Percentiles rank a stretch among this genome's conserved stretches.
These are phyloP conservation scores for Centropyge bicolor DNA, from an alignment of 2,797 vertebrate species.

Conservation along the genomic window DNA sequence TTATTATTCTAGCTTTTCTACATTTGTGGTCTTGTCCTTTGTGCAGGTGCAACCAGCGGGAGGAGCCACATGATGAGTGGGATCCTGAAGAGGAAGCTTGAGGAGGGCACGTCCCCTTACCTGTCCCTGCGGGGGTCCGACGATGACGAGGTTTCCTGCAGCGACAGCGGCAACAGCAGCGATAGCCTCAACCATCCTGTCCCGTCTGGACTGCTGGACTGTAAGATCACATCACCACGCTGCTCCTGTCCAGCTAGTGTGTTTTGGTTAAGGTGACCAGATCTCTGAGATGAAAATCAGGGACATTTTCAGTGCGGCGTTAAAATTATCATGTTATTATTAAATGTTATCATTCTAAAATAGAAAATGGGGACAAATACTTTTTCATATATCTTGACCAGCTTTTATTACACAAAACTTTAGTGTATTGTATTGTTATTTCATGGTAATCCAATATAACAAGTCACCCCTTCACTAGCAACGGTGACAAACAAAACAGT, in stretches of 20 bases:
- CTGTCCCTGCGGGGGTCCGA: slow-evolving; percentile 90
- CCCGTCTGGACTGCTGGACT: slow-evolving; percentile 88
- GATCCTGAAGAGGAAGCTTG: slow-evolving; percentile 92
- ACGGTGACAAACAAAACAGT: too few species aligned
- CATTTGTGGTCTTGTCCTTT: not conserved
- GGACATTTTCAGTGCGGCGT: too few species aligned
- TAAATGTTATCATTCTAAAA: too few species aligned
- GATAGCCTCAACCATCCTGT: slow-evolving; percentile 92
- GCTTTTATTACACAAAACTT: too few species aligned
- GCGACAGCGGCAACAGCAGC: slow-evolving; percentile 94
- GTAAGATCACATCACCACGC: slow-evolving; percentile 80
- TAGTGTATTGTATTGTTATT: too few species aligned
- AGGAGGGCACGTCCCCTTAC: slow-evolving; percentile 90
- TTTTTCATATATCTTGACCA: too few species aligned
- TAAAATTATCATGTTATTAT: too few species aligned
- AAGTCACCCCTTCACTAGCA: too few species aligned
- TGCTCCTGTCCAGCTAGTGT: not conserved
- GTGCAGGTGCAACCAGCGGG: slow-evolving; percentile 54
- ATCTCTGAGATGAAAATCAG: too few species aligned
- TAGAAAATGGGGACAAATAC: too few species aligned
- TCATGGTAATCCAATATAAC: too few species aligned
- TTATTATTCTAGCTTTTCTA: not conserved
- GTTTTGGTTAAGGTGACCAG: too few species aligned
- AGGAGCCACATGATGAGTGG: slow-evolving; percentile 85
- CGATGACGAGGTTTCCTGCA: slow-evolving; percentile 88